Percentiles rank a stretch among this genome's conserved stretches.
phyloP scores from a whole-genome alignment of 2,797 vertebrate genomes.

The Anisognathus igniventris region DNA sequence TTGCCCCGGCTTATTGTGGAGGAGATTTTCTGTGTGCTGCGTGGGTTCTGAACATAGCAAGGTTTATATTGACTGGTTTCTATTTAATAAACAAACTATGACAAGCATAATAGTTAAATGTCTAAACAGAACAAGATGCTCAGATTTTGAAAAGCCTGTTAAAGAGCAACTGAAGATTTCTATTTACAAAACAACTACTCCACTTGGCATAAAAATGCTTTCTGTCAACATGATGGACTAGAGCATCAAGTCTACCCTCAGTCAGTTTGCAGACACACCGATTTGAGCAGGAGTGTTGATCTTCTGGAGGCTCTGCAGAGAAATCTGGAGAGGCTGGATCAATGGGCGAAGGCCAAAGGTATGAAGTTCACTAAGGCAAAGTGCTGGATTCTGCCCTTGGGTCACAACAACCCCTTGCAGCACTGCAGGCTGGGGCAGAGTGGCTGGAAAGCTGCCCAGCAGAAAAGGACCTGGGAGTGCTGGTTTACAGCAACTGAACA shows the following conservation, averaged over 20 bases:
- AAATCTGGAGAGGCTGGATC: not conserved
- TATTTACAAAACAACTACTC: slow-evolving; percentile 7
- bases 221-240: not conserved
- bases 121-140: slow-evolving; percentile 46
- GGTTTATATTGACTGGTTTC: slow-evolving; percentile 46
- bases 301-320: not conserved
- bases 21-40: not conserved
- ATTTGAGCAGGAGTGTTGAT: not conserved
- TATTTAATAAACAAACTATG: slow-evolving; percentile 54
- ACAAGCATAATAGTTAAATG: slow-evolving; percentile 45
- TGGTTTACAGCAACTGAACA: not conserved
- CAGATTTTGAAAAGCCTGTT: slow-evolving; percentile 33
- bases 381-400: not conserved
- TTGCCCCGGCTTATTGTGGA: slow-evolving; percentile 10
- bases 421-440: not conserved
- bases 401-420: not conserved
- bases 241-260: not conserved
- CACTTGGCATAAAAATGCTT: slow-evolving; percentile 20
- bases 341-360: not conserved
- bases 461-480: not conserved
- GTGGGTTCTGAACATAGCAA: slow-evolving; percentile 38
- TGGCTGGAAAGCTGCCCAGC: not conserved
- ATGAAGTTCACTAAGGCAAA: not conserved
- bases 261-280: not conserved
- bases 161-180: slow-evolving; percentile 49